Conservation (phyloP, 2,888 invertebrate species). For the Plusia festucae region DNA sequence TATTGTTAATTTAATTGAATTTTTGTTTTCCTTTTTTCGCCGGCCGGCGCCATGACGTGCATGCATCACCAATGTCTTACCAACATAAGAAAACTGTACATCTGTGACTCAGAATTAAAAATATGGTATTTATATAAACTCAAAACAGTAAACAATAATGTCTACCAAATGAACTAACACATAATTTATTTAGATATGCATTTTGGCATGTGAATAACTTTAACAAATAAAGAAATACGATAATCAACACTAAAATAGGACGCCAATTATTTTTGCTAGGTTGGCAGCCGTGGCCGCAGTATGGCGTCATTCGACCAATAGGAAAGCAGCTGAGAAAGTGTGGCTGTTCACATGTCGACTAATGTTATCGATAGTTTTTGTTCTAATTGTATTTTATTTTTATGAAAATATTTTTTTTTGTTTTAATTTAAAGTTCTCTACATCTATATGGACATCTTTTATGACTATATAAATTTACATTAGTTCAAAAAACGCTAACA, state of each 20-base stretch:
- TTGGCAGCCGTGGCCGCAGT: slow-evolving; percentile 69
- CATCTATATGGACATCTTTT: too few species aligned
- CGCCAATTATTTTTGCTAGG: slow-evolving; percentile 56
- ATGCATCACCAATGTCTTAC: slow-evolving; percentile 53
- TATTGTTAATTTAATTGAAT: slow-evolving; percentile 18
- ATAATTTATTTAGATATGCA: slow-evolving; percentile 25
- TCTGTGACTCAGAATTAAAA: slow-evolving; percentile 61
- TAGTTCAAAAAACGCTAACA: too few species aligned
- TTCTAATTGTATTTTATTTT: not conserved
- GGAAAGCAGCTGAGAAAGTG: slow-evolving; percentile 53
- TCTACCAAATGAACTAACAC: slow-evolving; percentile 1
- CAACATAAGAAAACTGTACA: slow-evolving; percentile 68
- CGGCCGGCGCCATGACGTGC: slow-evolving; percentile 55
- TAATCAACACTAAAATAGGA: slow-evolving; percentile 50
- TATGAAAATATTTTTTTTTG: not conserved
- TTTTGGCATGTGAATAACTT: slow-evolving; percentile 7
- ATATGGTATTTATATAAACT: slow-evolving; percentile 6
- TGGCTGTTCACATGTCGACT: slow-evolving; percentile 64
- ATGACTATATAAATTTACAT: too few species aligned
- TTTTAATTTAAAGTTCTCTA: not conserved
- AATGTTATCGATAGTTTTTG: slow-evolving; percentile 49
- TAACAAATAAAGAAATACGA: slow-evolving; percentile 16
- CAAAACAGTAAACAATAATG: slow-evolving; percentile 5
- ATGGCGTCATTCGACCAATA: slow-evolving; percentile 75
- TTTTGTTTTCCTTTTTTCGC: slow-evolving; percentile 44